Evolutionary conservation across 2,888 invertebrate genomes (phyloP), one percentile per base, ranked within the genome.

Genomic region (Chaitophorus viminalis): DNA sequence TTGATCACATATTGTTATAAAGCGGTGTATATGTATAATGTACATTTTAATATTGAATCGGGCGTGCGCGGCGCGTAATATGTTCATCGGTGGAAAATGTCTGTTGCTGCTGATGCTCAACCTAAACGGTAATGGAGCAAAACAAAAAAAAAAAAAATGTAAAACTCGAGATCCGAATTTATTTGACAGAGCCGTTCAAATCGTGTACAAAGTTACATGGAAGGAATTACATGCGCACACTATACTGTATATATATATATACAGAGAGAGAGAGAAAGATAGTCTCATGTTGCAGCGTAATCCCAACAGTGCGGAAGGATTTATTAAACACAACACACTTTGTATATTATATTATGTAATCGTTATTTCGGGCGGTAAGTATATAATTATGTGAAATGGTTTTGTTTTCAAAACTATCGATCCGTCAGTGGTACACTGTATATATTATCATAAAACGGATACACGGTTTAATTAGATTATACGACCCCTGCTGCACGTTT

Each of bases 71-170:
- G 60, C 3, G 25, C 29, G 11, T 25, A n/a, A 29, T n/a, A 65
- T 14, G 65, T n/a, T n/a, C 25, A n/a, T 14, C 29, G 1, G 70
- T 31, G 70, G 31, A 31, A 29, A 29, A 29, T 17, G 70, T 31
- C 17, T 0, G 31, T 31, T 31, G 31, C 70, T 60, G 60, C 60
- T n/a, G n/a, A 8, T n/a, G 18, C 74, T 83, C 52, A 39, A 84
- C 39, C 83, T 84, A 84, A 31, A 84, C 83, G 74, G 29, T 39
- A 60, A 74, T 36, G 74, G 46, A 70, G 70, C 60, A 65, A 75
- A 75, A 75, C 31, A 36, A 39, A 54, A 74, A 74, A 31, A 79
- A 6, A 79, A 31, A 77, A 81, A n/a, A n/a, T n/a, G n/a, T 70
- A 70, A 82, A 31, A 70, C 31, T 52, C 31, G 25, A 52, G 18